These are phyloP conservation scores for Argyrosomus japonicus DNA, from an alignment of 2,113 vertebrate genomes.

Conservation along the genomic window DNA sequence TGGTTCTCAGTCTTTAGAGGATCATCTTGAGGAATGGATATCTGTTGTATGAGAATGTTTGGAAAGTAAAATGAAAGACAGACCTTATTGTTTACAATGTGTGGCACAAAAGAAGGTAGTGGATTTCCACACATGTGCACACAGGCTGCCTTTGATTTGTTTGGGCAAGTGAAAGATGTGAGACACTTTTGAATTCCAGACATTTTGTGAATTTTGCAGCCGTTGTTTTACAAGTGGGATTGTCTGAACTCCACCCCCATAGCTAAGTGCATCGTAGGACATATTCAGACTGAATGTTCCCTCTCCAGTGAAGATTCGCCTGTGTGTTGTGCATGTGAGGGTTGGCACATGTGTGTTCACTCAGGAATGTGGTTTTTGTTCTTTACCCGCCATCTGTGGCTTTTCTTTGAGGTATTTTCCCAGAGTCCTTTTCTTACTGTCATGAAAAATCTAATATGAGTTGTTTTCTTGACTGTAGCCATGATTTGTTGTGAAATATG, in stretches of 20 bases:
- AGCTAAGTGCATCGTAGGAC: constrained; percentile 66
- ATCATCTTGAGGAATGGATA: not conserved
- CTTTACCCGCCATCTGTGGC: constrained; percentile 70
- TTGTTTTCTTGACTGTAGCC: constrained; percentile 52
- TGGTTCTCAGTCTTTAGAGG: not conserved
- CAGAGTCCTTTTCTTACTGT: constrained; percentile 58
- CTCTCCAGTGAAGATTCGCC: constrained; percentile 52
- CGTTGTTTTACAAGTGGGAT: constrained; percentile 69
- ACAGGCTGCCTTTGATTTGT: constrained; percentile 50
- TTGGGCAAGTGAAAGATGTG: constrained; percentile 57
- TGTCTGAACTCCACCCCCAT: constrained; percentile 52
- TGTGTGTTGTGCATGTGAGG: constrained; percentile 65
- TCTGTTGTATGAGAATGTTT: not conserved
- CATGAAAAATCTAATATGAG: constrained; percentile 47
- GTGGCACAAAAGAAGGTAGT: not conserved
- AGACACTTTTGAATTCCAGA: constrained; percentile 74
- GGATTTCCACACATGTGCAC: constrained; percentile 29
- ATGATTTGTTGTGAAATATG: constrained; percentile 47
- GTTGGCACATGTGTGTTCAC: constrained; percentile 74
- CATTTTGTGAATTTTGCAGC: constrained; percentile 72
- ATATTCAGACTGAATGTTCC: constrained; percentile 58
- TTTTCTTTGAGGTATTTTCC: constrained; percentile 72
- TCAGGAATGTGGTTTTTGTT: constrained; percentile 79
- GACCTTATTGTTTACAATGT: constrained; percentile 9
- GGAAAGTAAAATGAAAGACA: not conserved